A percentile compares a stretch with the other conserved stretches of the same genome.
These are phyloP conservation scores for Frieseomelitta varia DNA, from an alignment of 1,140 invertebrate species.

Conservation along the genomic window DNA sequence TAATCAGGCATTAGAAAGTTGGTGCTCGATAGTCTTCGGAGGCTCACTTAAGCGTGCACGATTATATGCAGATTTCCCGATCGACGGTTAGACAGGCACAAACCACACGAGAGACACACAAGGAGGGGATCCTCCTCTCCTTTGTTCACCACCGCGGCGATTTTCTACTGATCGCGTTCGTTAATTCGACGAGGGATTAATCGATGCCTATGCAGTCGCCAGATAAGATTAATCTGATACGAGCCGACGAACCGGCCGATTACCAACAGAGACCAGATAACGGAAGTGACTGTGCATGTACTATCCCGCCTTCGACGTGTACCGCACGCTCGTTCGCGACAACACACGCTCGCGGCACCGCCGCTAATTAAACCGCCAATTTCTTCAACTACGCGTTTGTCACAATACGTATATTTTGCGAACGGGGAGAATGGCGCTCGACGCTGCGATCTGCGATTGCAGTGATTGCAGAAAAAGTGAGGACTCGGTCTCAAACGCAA, in stretches of 20 bases:
- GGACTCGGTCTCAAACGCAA: no score
- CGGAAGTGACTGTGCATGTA: background rate
- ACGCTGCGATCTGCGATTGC: no score
- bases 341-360: no score
- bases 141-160: background rate
- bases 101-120: background rate
- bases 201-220: background rate
- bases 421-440: no score
- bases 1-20: background rate
- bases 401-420: no score
- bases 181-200: background rate
- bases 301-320: background rate
- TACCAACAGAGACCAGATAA: slow-evolving; percentile 14
- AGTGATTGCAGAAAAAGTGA: no score
- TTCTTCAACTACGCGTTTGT: no score
- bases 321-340: background rate
- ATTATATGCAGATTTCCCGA: background rate
- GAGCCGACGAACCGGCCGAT: background rate
- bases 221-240: slow-evolving; percentile 26
- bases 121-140: background rate
- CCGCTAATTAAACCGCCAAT: no score
- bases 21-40: background rate
- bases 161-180: background rate
- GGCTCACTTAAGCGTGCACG: background rate
- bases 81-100: background rate